A percentile compares a stretch with the other conserved stretches of the same genome.
phyloP scores from a whole-genome alignment of 2,797 vertebrate species.

The Miichthys miiuy region DNA sequence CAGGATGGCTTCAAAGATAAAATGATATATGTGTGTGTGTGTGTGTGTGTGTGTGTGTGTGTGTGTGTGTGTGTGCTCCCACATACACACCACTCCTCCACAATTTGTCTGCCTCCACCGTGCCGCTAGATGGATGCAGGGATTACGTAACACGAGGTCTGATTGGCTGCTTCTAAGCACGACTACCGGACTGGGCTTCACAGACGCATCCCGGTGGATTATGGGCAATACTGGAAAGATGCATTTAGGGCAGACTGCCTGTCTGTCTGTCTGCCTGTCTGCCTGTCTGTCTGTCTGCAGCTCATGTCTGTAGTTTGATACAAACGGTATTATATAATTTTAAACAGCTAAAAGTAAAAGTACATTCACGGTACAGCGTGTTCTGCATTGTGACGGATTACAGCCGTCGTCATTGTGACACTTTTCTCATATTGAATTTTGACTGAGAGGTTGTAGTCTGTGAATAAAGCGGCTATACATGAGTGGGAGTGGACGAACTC shows the following conservation, averaged over 20 bases:
- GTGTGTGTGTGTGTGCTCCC: not conserved
- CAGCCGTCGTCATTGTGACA: not conserved
- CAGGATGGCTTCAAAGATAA: not conserved
- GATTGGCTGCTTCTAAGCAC: slow-evolving; percentile 64
- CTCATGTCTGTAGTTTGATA: slow-evolving; percentile 13
- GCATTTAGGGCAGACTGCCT: slow-evolving; percentile 32
- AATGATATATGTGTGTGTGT: slow-evolving; percentile 7
- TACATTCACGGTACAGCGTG: not conserved
- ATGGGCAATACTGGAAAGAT: slow-evolving; percentile 70
- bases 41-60: slow-evolving; percentile 19
- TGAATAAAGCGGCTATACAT: slow-evolving; percentile 11
- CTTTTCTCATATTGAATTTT: not conserved
- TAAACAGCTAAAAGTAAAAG: not conserved
- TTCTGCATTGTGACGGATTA: not conserved
- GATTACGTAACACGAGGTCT: slow-evolving; percentile 69
- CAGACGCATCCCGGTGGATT: slow-evolving; percentile 66
- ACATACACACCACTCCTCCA: slow-evolving; percentile 23
- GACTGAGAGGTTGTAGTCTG: slow-evolving; percentile 11
- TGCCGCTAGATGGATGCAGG: slow-evolving; percentile 43
- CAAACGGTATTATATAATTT: not conserved
- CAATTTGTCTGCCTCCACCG: slow-evolving; percentile 34
- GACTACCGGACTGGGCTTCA: slow-evolving; percentile 44
- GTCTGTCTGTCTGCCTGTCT: slow-evolving; percentile 31
- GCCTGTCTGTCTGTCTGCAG: slow-evolving; percentile 18
- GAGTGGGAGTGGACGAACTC: slow-evolving; percentile 41